A percentile compares a stretch with the other conserved stretches of the same genome.
Evolutionary conservation across 1,140 invertebrate genomes (phyloP).

Genomic region (Drosophila takahashii): DNA sequence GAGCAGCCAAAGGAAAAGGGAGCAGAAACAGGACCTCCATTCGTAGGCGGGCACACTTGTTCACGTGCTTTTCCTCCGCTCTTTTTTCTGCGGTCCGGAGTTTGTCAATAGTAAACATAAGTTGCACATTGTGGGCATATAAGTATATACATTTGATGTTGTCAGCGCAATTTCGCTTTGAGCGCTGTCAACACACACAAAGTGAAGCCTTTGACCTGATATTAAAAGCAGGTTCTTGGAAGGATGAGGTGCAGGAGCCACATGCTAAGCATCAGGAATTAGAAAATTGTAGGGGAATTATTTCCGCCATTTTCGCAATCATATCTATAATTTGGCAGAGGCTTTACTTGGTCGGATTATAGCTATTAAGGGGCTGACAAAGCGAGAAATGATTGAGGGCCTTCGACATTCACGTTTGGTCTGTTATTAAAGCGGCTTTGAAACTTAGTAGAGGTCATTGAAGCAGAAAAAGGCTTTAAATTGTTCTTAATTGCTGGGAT

Average conservation of each 20-base stretch:
- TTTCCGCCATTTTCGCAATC: conserved; percentile 27
- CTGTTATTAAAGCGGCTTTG: neutral
- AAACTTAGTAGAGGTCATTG: neutral
- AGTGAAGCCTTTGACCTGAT: conserved; percentile 49
- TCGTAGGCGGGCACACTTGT: conserved; percentile 40
- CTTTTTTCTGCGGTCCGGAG: conserved; percentile 18
- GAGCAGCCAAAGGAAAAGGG: conserved; percentile 18
- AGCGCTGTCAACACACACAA: conserved; percentile 56
- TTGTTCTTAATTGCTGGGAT: too few species aligned
- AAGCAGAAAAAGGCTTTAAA: neutral
- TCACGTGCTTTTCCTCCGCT: conserved; percentile 26
- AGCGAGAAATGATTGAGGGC: conserved; percentile 18
- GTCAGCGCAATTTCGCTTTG: conserved; percentile 66
- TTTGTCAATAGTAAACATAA: conserved; percentile 83
- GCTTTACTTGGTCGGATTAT: conserved; percentile 3
- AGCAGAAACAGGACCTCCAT: conserved; percentile 9
- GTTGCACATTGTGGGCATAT: conserved; percentile 60
- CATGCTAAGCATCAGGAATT: conserved; percentile 25
- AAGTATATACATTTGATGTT: conserved; percentile 61
- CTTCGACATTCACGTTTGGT: neutral
- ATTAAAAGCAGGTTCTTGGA: conserved; percentile 22
- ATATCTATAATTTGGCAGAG: conserved; percentile 18
- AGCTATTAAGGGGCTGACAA: conserved; percentile 7
- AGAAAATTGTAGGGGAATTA: conserved; percentile 35
- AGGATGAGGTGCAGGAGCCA: neutral